phyloP scores from a whole-genome alignment of 2,113 vertebrate species.

The Hassar affinis region DNA sequence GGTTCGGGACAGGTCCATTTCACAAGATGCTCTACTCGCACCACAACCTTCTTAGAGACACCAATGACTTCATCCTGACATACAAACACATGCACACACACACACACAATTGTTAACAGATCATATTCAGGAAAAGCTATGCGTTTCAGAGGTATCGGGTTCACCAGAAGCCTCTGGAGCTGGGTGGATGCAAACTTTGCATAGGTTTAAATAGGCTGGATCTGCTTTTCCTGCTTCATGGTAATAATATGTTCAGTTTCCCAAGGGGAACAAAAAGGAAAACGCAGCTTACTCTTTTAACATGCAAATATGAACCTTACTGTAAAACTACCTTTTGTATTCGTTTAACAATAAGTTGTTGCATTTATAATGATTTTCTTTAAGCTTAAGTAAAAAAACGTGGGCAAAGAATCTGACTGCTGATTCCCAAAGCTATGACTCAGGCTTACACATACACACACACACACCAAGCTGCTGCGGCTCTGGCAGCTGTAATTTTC shows the following conservation, averaged over 20 bases:
- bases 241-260: neutral
- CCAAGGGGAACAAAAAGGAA: neutral
- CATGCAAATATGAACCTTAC: too few relatives aligned
- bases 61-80: conserved; percentile 76
- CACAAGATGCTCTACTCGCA: conserved; percentile 75
- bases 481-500: neutral
- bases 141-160: neutral
- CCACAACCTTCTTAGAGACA: conserved; percentile 75
- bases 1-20: conserved; percentile 69
- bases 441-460: neutral
- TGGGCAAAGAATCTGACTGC: neutral
- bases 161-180: neutral
- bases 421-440: conserved; percentile 18
- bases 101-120: neutral
- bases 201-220: conserved; percentile 1
- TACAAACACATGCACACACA: conserved; percentile 16
- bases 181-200: conserved; percentile 1
- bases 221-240: neutral
- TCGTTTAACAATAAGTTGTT: too few relatives aligned
- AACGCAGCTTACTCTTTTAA: too few relatives aligned
- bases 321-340: too few relatives aligned
- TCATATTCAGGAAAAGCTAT: neutral
- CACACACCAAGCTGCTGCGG: neutral
- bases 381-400: conserved; percentile 13
- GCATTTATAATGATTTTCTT: neutral